Evolutionary conservation across 2,113 vertebrate species (phyloP), one percentile per base, ranked within the genome.

Genomic region (Malurus alboscapulatus): DNA sequence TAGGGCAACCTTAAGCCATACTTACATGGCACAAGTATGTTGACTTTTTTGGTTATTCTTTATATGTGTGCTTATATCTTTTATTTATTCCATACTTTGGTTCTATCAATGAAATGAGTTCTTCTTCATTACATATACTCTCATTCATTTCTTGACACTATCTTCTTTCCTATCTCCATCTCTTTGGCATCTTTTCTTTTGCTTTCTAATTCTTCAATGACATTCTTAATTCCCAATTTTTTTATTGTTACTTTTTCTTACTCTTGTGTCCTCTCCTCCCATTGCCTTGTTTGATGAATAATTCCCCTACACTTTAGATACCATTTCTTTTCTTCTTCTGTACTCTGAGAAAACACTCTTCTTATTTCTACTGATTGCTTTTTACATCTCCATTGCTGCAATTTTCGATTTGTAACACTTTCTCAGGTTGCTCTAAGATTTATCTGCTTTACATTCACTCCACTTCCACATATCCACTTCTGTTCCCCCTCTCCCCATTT

Each of bases 181-280:
- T 62, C 36, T 79, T 61, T 48, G 14, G 2, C 7, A 65, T n/a
- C 3, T 68, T 85, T 83, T 38, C 1, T 32, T 90, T 93, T 90
- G 5, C 7, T 76, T 65, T 90, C 38, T 6, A 45, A 21, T 85
- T 82, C 57, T 75, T 84, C 57, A 53, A 2, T 11, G 7, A 30
- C 2, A 3, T 61, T 66, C 34, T 48, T 83, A 2, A 53, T 68
- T 88, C 24, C 13, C 10, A 40, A 4, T 42, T 12, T 44, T 84
- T 72, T 27, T 55, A 4, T n/a, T 67, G 9, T n/a, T 68, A 30
- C 14, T 44, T 34, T 76, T 85, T 62, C 57, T 83, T 66, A 45
- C 2, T 45, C 10, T 4, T 71, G 5, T 4, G 1, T 55, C 61
- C 13, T 76, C 17, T 50, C 6, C 1, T 6, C 3, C 10, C 0